Base-by-base conservation (phyloP, 2,797 vertebrate genomes). In the Otolemur crassicaudatus region DNA sequence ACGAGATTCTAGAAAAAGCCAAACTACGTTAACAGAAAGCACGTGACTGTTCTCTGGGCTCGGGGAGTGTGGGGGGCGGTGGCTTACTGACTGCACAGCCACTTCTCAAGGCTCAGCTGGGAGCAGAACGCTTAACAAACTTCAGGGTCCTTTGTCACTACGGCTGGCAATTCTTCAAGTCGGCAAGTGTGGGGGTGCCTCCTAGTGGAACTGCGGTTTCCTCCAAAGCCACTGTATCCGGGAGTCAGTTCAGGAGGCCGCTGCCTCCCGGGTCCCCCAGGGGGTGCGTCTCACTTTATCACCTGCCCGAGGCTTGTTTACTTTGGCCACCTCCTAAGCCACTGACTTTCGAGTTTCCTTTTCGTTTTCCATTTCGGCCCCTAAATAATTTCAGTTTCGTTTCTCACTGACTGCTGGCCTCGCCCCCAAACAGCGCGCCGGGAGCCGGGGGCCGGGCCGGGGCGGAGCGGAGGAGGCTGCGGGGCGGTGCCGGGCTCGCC, bases 401-500 rank as follows among this genome's bases (percentile, higher is more conserved):
- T 91, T 91, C 40, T 2, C 13, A 5, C 8, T 0, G 27, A 3
- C 58, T 2, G n/a, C 49, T 4, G 84, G 88, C 94, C 13, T 88
- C 91, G 94, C 94, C 91, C 96, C 75, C 85, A 43, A n/a, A 1
- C 81, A 0, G 37, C 90, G 27, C n/a, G 17, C 19, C 2, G 12
- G 31, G 1, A 25, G 31, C 40, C 0, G 2, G 60, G 65, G 7
- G 10, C 72, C 0, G 29, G 19, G 69, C 63, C 0, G 60, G 7
- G 29, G 69, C 67, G 37, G 58, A 3, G 63, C 0, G 0, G 7
- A 3, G 2, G 31, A 19, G 20, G 29, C 40, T 17, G 29, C 16
- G 14, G 37, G 0, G 34, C 67, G 0, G 65, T 0, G 65, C 53
- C 10, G 2, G 40, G 46, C 73, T 4, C 0, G 29, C 43, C 20